Evolutionary conservation across 2,888 invertebrate genomes (phyloP), one percentile per base, ranked within the genome.

Genomic region (Thereva nobilitata): DNA sequence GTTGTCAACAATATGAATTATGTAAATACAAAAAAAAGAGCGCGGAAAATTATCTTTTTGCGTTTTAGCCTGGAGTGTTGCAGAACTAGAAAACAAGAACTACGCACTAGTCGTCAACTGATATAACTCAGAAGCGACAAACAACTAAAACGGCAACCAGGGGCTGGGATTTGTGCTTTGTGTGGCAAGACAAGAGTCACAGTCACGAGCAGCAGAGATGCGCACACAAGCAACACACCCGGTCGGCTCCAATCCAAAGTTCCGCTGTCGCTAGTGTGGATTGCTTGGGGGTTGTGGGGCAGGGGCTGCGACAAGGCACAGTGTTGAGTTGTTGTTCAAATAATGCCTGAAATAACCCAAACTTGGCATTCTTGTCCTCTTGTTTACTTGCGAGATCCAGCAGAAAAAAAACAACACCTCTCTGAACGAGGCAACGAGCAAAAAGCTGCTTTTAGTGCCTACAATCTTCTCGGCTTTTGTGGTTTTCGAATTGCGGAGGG

Each of bases 41-140:
- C 47, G 47, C 47, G n/a, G n/a, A 47, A 47, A 47, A 10, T 3
- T 47, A 4, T 12, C 12, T 47, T 47, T 47, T 47, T 47, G 4
- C 2, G 41, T 1, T 42, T 41, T 42, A 8, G 35, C 12, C 34
- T 6, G 45, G 42, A 42, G 56, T 9, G 34, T 44, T 41, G 38
- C n/a, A 6, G 41, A 55, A 6, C 40, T 8, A 12, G 23, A 55
- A 41, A 40, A 55, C 38, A 53, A 54, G 10, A 40, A 7, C 38
- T 12, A 41, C 55, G 40, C 40, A 10, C 10, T 7, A 12, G 47
- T 4, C 23, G 37, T 45, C 59, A 73, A 71, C 72, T 71, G 71
- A 72, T 69, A 71, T 70, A 74, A 72, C 73, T 72, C 72, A 73
- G 71, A 74, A 73, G 73, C 74, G 73, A 75, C 75, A 75, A 75